Conservation (phyloP, 2,113 vertebrate genomes). For the Stomatorhinus ivindoensis region DNA sequence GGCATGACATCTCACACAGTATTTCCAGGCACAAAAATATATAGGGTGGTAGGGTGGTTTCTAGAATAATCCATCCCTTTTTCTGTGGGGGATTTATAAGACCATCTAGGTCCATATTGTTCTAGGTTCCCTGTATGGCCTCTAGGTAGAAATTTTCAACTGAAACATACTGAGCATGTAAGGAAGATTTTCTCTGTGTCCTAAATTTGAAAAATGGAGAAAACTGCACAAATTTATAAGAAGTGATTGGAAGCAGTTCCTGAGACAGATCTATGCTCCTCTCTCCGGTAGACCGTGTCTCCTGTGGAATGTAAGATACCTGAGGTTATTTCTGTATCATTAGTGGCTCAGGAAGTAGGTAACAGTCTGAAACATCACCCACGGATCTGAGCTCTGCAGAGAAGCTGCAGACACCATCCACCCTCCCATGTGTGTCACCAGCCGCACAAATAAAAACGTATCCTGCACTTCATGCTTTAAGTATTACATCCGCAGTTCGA, state of each 20-base stretch:
- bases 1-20: not conserved
- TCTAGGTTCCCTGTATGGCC: not conserved
- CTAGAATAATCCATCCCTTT: not conserved
- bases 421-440: not conserved
- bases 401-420: not conserved
- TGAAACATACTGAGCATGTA: not conserved
- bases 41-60: not conserved
- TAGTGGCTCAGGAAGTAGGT: not conserved
- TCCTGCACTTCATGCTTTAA: not conserved
- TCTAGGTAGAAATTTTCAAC: not conserved
- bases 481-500: constrained; percentile 23
- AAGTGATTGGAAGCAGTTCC: not conserved
- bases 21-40: not conserved
- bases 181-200: not conserved
- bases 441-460: not conserved
- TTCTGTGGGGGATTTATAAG: not conserved
- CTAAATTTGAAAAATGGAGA: not conserved
- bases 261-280: not conserved
- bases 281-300: not conserved
- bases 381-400: not conserved
- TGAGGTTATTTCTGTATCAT: not conserved
- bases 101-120: not conserved
- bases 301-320: not conserved
- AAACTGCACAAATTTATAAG: not conserved
- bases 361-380: not conserved